Evolutionary conservation across 92 coral and sea anemone species (phyloP), one percentile per base, ranked within the genome.

Genomic region (Ricordea florida): DNA sequence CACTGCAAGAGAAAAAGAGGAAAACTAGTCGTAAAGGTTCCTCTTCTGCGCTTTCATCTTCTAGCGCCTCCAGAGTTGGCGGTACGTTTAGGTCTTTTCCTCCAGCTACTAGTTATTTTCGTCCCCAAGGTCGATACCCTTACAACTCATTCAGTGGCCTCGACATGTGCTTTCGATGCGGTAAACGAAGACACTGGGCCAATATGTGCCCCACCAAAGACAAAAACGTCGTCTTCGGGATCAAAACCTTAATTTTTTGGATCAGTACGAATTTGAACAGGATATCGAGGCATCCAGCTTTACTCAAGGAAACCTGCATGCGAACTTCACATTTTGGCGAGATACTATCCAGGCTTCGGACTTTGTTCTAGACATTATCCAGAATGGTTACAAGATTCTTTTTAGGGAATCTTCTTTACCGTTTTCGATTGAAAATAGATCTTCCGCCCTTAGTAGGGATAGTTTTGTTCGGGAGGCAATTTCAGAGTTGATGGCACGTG

Each of bases 401-500:
- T 86, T 86, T 48, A 29, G 24, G 23, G 36, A 38, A 21, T 33
- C 62, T 42, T 76, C 85, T 17, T 23, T 35, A 4, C 68, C 75
- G 11, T 78, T 60, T 64, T 85, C 69, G 42, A 59, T 85, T 52
- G 67, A 73, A 23, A 85, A 76, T 49, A 36, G 90, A 18, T 43
- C 60, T 63, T 85, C 90, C 14, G 67, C 81, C 10, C 23, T 60
- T 27, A 33, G 28, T 11, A 72, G 62, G 29, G 8, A 31, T 18
- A 33, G 42, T 14, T 80, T 85, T 80, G 87, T 72, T 27, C 22
- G 31, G 32, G 91, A 62, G 46, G 83, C 87, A 2, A 40, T 85
- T 63, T 17, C 31, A 21, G 87, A 64, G 37, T 74, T 85, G 33
- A 11, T 79, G 14, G 10, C 26, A 14, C 71, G 83, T n/a, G 79